These are phyloP conservation scores for Manacus vitellinus DNA, from an alignment of 2,113 vertebrate genomes.

Conservation along the genomic window DNA sequence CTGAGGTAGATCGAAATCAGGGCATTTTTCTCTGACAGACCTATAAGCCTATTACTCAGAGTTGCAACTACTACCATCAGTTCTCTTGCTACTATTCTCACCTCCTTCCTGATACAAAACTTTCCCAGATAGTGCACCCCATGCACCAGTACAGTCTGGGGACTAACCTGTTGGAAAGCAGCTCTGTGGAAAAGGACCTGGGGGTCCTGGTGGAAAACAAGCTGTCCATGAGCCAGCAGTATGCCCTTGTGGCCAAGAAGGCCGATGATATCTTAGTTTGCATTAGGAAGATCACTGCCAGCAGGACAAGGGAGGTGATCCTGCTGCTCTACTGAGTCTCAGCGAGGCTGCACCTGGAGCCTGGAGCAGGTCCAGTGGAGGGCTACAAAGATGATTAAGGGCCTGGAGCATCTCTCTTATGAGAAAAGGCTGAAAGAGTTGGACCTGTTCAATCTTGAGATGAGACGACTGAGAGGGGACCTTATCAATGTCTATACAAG, in stretches of 20 bases:
- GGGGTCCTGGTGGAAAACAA: not conserved
- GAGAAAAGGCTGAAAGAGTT: not conserved
- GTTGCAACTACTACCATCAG: not conserved
- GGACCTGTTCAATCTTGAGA: not conserved
- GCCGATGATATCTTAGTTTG: not conserved
- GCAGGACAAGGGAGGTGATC: not conserved
- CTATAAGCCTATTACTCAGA: not conserved
- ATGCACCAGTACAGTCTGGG: not conserved
- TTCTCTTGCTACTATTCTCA: not conserved
- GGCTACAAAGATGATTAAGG: not conserved
- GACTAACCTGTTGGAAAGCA: not conserved
- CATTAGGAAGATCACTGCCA: not conserved
- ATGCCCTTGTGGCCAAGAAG: not conserved
- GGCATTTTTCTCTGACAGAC: not conserved
- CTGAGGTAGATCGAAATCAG: not conserved
- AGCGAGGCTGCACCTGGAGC: not conserved
- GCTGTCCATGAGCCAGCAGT: not conserved
- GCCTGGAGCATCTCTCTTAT: not conserved
- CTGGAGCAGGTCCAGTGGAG: fast-evolving
- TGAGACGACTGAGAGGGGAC: not conserved
- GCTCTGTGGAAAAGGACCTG: not conserved
- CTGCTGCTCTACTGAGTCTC: not conserved
- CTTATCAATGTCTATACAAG: not conserved
- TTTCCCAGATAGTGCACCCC: fast-evolving
- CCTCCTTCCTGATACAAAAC: not conserved